phyloP scores from a whole-genome alignment of 2,113 vertebrate species.

The Tachycineta bicolor region DNA sequence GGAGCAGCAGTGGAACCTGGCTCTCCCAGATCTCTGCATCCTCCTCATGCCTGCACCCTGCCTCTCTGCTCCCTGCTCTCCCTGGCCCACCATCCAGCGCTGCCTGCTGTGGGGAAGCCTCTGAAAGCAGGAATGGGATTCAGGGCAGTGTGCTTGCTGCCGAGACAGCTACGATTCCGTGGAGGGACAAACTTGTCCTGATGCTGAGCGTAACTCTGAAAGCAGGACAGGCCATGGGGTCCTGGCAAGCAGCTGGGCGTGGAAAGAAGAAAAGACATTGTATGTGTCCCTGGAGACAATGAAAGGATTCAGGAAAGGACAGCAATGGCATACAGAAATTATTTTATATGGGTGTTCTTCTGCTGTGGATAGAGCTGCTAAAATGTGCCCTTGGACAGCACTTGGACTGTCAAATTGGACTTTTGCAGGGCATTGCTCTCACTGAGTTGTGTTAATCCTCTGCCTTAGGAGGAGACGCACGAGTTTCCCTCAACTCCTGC shows the following conservation, averaged over 20 bases:
- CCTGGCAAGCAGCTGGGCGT: fast-evolving
- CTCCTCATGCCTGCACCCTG: fast-evolving
- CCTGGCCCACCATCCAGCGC: neutral
- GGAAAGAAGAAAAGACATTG: neutral
- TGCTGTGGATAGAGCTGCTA: neutral
- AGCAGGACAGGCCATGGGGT: neutral
- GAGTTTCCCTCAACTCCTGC: neutral
- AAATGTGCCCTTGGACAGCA: neutral
- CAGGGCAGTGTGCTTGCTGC: neutral
- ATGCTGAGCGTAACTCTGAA: neutral
- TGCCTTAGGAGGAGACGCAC: neutral
- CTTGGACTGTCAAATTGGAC: neutral
- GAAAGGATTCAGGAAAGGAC: neutral
- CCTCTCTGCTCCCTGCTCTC: neutral
- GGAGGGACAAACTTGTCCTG: neutral
- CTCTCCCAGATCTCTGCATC: neutral
- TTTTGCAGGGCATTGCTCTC: neutral
- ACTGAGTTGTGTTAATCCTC: neutral
- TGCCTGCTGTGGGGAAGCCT: neutral
- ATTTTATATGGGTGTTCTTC: neutral
- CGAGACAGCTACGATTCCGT: neutral
- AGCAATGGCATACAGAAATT: neutral
- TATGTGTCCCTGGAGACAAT: neutral
- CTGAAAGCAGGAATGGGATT: neutral
- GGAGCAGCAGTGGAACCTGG: neutral